phyloP scores from a whole-genome alignment of 2,113 vertebrate species.

The Aplodontia rufa region DNA sequence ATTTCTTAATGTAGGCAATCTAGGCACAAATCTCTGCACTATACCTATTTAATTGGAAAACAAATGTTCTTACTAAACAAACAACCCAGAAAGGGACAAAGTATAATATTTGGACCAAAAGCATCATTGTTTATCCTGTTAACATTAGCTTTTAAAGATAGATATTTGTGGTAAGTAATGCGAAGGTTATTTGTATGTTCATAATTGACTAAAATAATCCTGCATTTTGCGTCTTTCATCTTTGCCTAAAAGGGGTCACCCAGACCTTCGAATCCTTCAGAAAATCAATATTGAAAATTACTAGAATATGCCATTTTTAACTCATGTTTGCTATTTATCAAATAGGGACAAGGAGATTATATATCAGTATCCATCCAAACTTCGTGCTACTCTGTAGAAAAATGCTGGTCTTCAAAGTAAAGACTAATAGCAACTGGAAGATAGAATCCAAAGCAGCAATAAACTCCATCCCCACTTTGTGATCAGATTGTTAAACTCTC shows the following conservation, averaged over 20 bases:
- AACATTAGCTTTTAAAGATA: neutral
- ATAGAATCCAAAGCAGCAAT: neutral
- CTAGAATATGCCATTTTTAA: neutral
- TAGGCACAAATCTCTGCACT: neutral
- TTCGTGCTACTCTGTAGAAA: neutral
- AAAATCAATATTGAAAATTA: slow-evolving; percentile 51
- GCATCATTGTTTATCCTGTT: neutral
- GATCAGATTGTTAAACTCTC: neutral
- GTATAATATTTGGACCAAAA: neutral
- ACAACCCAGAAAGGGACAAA: neutral
- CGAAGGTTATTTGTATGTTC: slow-evolving; percentile 19
- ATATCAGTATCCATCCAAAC: neutral
- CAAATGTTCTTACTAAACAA: neutral
- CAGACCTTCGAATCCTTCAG: slow-evolving; percentile 41
- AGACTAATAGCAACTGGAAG: neutral
- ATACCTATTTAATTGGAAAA: neutral
- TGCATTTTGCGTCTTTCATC: neutral
- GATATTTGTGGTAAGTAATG: neutral
- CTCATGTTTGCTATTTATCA: neutral
- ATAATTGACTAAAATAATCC: slow-evolving; percentile 6
- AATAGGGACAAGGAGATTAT: neutral
- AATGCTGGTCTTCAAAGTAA: neutral
- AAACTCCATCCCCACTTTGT: neutral
- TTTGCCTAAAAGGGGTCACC: slow-evolving; percentile 51
- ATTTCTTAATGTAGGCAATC: neutral